Percentiles rank a stretch among this genome's conserved stretches.
These are phyloP conservation scores for Brenthis hecate DNA, from an alignment of 2,888 invertebrate species.

Conservation along the genomic window DNA sequence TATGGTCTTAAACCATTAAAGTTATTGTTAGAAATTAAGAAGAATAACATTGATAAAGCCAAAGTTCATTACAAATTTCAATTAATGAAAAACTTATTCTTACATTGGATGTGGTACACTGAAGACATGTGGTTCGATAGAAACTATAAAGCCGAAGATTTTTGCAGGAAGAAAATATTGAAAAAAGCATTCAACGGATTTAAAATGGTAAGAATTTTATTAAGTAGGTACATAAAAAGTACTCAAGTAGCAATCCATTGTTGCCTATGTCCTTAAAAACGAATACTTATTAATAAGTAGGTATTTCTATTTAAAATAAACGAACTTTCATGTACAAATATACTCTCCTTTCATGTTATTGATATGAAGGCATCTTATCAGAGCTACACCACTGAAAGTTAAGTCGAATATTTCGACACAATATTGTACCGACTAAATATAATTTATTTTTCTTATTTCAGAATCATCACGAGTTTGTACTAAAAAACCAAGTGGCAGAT, in stretches of 20 bases:
- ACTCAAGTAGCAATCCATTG: neutral
- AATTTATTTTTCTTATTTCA: slow-evolving; percentile 46
- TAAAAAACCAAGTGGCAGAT: slow-evolving; percentile 86
- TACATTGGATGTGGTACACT: slow-evolving; percentile 79
- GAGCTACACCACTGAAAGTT: no score
- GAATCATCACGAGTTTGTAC: slow-evolving; percentile 68
- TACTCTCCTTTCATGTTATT: no score
- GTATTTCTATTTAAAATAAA: no score
- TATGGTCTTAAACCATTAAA: slow-evolving; percentile 68
- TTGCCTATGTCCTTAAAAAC: no score
- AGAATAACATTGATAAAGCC: slow-evolving; percentile 70
- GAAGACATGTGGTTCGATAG: slow-evolving; percentile 77
- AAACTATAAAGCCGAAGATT: slow-evolving; percentile 80
- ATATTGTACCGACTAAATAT: neutral
- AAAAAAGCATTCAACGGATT: slow-evolving; percentile 73
- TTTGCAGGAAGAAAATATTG: slow-evolving; percentile 76
- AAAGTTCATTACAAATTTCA: slow-evolving; percentile 71
- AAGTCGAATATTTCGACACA: no score
- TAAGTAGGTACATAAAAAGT: neutral
- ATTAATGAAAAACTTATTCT: slow-evolving; percentile 74
- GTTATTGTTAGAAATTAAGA: slow-evolving; percentile 59
- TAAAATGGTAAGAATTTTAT: slow-evolving; percentile 59
- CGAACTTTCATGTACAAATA: no score
- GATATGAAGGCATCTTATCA: no score
- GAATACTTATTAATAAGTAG: no score